A percentile compares a stretch with the other conserved stretches of the same genome.
phyloP scores from a whole-genome alignment of 2,888 invertebrate species.

The Xestia xanthographa region DNA sequence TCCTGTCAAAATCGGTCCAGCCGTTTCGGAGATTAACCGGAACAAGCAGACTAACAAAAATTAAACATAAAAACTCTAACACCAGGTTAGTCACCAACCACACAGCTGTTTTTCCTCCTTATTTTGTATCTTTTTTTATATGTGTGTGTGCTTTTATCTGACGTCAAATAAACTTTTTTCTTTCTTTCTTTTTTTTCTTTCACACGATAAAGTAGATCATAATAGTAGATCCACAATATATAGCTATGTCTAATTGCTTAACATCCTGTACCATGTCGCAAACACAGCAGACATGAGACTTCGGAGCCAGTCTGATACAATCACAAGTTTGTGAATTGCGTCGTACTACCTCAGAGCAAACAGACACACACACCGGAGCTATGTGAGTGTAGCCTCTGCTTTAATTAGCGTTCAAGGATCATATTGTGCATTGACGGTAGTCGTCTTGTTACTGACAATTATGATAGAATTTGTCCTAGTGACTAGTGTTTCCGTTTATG shows the following conservation, averaged over 20 bases:
- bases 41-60: no score
- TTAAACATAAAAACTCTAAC: no score
- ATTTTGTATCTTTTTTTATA: no score
- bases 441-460: not conserved
- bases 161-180: no score
- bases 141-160: no score
- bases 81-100: no score
- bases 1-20: no score
- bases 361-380: not conserved
- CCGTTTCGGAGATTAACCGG: no score
- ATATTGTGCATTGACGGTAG: not conserved
- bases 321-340: not conserved
- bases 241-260: not conserved
- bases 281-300: not conserved
- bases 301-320: not conserved
- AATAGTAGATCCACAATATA: not conserved
- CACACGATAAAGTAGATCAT: no score
- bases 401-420: conserved; percentile 9
- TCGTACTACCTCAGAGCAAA: conserved; percentile 15
- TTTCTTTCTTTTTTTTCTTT: no score
- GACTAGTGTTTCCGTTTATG: not conserved
- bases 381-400: not conserved
- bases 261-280: not conserved
- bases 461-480: not conserved
- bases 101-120: no score